phyloP scores from a whole-genome alignment of 2,888 invertebrate species.

The Creontiades dilutus region DNA sequence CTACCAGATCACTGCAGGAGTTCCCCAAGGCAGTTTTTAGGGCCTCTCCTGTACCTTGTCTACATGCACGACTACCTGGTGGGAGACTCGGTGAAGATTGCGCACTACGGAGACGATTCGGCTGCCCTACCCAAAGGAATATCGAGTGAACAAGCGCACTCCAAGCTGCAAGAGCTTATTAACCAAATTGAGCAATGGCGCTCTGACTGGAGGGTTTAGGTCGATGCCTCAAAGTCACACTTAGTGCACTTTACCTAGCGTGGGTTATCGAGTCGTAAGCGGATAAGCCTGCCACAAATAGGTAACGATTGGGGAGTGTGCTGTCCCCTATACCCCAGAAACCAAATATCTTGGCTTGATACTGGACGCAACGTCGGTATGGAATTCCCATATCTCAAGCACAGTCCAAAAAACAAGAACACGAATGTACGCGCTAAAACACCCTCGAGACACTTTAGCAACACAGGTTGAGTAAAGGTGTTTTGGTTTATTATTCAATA shows the following conservation, averaged over 20 bases:
- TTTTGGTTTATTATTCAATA: too few species aligned
- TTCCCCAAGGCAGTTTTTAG: conserved; percentile 56
- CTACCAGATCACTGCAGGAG: neutral
- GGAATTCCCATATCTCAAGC: conserved; percentile 21
- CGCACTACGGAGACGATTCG: neutral
- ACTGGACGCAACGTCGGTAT: conserved; percentile 48
- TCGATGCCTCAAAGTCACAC: conserved; percentile 1
- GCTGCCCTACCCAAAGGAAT: conserved; percentile 30
- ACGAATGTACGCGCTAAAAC: conserved; percentile 32
- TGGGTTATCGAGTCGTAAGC: too few species aligned
- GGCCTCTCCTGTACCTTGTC: conserved; percentile 34
- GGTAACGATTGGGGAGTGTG: neutral
- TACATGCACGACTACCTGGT: conserved; percentile 38
- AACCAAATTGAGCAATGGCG: conserved; percentile 15
- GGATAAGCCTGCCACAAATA: neutral
- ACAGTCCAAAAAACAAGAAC: conserved; percentile 34
- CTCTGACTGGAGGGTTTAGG: conserved; percentile 26
- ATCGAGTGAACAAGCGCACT: neutral
- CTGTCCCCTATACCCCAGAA: neutral
- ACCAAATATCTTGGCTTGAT: conserved; percentile 2
- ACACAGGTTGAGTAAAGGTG: too few species aligned
- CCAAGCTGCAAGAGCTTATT: conserved; percentile 14
- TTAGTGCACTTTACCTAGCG: conserved; percentile 38
- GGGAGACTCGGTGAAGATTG: neutral
- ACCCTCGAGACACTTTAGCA: too few species aligned